phyloP scores from a whole-genome alignment of 2,113 vertebrate genomes.

The Gopherus flavomarginatus region DNA sequence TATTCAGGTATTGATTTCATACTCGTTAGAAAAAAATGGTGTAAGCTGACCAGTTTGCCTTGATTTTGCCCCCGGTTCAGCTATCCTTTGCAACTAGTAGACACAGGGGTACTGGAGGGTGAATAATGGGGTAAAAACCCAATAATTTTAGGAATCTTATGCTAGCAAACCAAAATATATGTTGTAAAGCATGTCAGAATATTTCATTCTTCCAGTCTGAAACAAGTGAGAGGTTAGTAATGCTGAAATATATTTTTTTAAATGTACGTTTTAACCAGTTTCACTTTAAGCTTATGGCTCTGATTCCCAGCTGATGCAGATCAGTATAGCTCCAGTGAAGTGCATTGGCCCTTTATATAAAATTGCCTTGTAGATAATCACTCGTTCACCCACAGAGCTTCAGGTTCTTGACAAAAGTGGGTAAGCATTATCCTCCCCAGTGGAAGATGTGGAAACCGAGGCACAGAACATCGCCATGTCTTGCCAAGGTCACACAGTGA shows the following conservation, averaged over 20 bases:
- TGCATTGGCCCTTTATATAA: not conserved
- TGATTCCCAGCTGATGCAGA: not conserved
- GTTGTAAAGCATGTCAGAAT: not conserved
- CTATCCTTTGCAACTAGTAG: fast-evolving
- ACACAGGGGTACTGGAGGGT: not conserved
- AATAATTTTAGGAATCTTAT: not conserved
- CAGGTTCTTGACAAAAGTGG: not conserved
- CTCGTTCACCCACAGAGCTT: not conserved
- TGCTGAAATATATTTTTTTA: fast-evolving
- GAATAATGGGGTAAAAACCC: not conserved
- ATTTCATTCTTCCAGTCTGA: not conserved
- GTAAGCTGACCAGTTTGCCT: not conserved
- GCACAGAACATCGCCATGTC: not conserved
- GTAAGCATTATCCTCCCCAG: not conserved
- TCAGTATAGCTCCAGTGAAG: not conserved
- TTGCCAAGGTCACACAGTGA: not conserved
- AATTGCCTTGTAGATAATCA: not conserved
- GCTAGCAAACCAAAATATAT: not conserved
- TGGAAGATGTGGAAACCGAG: not conserved
- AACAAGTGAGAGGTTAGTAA: not conserved
- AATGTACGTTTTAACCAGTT: not conserved
- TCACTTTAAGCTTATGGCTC: not conserved
- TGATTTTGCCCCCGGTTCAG: not conserved
- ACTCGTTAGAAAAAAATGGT: not conserved
- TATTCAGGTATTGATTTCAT: not conserved